Percentiles rank a stretch among this genome's conserved stretches.
phyloP scores from a whole-genome alignment of 2,113 vertebrate species.

The Onychorhynchus coronatus region DNA sequence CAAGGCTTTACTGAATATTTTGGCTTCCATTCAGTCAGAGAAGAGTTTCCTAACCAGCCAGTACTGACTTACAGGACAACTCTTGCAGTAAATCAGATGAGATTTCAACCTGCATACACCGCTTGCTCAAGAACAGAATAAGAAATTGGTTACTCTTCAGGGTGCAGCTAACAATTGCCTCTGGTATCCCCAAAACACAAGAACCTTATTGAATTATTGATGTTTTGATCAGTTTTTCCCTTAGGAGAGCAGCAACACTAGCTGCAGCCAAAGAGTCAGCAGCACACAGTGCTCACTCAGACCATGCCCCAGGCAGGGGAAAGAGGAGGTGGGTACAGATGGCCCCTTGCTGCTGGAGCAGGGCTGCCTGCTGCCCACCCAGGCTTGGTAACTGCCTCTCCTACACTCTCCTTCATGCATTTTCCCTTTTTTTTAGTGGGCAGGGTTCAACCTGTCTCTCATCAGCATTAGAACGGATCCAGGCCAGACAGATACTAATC shows the following conservation, averaged over 20 bases:
- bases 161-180: background rate
- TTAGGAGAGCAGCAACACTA: background rate
- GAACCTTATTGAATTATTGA: background rate
- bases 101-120: background rate
- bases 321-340: background rate
- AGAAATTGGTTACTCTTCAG: background rate
- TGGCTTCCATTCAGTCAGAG: background rate
- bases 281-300: background rate
- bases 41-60: background rate
- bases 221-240: background rate
- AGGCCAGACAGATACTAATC: background rate
- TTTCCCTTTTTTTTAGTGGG: background rate
- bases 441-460: background rate
- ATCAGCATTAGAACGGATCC: background rate
- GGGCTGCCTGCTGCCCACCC: background rate
- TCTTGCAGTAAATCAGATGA: background rate
- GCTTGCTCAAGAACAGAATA: background rate
- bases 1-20: background rate
- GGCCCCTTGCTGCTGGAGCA: background rate
- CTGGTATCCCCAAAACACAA: background rate
- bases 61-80: background rate
- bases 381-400: background rate
- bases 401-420: background rate
- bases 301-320: background rate
- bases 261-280: background rate